Base-by-base conservation (phyloP, 2,797 vertebrate genomes). In the Alcedo quadribrachys region DNA sequence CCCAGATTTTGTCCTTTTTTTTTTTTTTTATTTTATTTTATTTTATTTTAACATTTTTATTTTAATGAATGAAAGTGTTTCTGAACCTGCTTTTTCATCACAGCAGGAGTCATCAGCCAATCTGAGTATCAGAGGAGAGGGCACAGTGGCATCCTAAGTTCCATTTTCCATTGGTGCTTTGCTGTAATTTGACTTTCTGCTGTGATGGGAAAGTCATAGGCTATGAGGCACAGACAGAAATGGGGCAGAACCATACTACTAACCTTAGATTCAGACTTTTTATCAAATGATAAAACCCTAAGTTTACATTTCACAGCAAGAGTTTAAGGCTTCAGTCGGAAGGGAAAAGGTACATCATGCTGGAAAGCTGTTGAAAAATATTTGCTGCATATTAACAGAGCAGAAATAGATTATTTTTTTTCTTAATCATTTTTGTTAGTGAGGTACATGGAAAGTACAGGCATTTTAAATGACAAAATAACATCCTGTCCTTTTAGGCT, bases 341-440 rank as follows among this genome's bases (percentile, higher is more conserved):
- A 85, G 32, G 78, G 65, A 79, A 86, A 89, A 93, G 43, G 77
- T 77, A 83, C 70, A 89, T 92, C 80, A 25, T 62, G 70, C 62
- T 88, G 90, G 42, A 89, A 93, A 94, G 68, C 88, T 94, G 95
- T 94, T 97, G 96, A 95, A 95, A 97, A 95, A 97, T 96, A 87
- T 74, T 79, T 96, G 82, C 67, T 80, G 76, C 55, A 82, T 92
- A 93, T 93, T 85, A 89, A 93, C 55, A 81, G 86, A 78, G 80
- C 76, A 78, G 73, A 94, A 94, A 94, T 73, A 81, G 73, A 95
- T 92, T 89, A 11, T 11, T 42, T 90, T 95, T 86, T 57, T 55
- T 82, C 82, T 68, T 93, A 62, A 94, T 96, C 95, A 90, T 81
- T 89, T 60, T 48, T 57, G 53, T 95, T 95, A 81, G 91, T 86